These are phyloP conservation scores for Diglossa brunneiventris DNA, from an alignment of 2,113 vertebrate genomes.

Conservation along the genomic window DNA sequence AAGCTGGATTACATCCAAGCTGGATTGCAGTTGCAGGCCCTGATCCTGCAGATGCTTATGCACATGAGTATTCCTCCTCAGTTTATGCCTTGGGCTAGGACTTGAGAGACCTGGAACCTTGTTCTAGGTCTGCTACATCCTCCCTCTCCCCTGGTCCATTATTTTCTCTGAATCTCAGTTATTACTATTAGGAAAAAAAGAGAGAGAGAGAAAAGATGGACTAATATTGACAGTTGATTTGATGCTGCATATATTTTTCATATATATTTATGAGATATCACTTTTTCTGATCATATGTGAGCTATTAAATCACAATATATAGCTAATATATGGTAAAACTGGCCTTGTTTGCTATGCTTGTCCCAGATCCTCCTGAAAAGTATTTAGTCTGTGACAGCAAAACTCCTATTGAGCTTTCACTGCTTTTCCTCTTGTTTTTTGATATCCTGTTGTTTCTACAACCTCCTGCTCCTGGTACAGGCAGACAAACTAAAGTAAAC, in stretches of 20 bases:
- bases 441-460: not conserved
- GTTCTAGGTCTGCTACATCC: not conserved
- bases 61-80: not conserved
- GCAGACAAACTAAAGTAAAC: not conserved
- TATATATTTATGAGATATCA: not conserved
- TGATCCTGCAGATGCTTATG: not conserved
- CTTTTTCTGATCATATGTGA: not conserved
- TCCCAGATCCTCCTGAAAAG: not conserved
- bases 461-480: not conserved
- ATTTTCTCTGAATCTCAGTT: not conserved
- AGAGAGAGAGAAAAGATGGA: not conserved
- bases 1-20: conserved; percentile 47
- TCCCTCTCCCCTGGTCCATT: not conserved
- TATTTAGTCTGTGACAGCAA: not conserved
- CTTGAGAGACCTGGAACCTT: conserved; percentile 40
- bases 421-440: not conserved
- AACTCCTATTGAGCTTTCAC: not conserved
- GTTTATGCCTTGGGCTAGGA: not conserved
- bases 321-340: not conserved
- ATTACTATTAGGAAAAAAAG: not conserved
- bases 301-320: not conserved
- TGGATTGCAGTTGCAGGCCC: not conserved
- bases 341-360: not conserved
- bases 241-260: not conserved
- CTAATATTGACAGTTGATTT: not conserved